These are phyloP conservation scores for Gryllus longicercus DNA, from an alignment of 2,888 invertebrate species.

Conservation along the genomic window DNA sequence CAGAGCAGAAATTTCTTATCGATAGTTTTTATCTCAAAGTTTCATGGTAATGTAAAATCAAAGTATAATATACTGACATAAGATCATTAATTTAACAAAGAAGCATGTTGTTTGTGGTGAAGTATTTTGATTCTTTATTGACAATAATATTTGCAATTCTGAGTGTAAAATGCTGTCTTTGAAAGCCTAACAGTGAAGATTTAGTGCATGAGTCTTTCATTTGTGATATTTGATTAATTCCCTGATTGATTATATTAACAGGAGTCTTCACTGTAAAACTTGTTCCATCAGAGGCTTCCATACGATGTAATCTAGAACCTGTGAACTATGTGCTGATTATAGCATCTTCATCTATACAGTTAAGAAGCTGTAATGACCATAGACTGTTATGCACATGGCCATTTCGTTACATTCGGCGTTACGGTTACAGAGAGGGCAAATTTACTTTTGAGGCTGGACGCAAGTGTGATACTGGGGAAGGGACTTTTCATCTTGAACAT, in stretches of 20 bases:
- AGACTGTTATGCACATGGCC: constrained; percentile 72
- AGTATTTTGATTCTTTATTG: no score
- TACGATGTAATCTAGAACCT: constrained; percentile 68
- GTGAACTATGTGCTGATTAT: constrained; percentile 70
- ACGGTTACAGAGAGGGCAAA: constrained; percentile 81
- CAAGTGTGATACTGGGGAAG: constrained; percentile 82
- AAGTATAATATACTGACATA: not conserved
- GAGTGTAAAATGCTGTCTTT: no score
- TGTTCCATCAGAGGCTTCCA: constrained; percentile 73
- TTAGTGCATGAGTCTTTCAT: no score
- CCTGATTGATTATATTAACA: constrained; percentile 31
- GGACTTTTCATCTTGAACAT: constrained; percentile 75
- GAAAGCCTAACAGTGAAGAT: no score
- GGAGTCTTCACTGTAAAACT: constrained; percentile 76
- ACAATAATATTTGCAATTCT: no score
- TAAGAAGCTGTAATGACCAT: constrained; percentile 63
- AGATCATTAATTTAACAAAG: no score
- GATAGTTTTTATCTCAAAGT: no score
- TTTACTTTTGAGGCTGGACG: constrained; percentile 86
- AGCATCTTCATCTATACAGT: constrained; percentile 70
- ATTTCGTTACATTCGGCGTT: constrained; percentile 75
- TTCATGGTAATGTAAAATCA: not conserved
- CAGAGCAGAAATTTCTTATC: no score
- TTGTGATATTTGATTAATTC: no score
- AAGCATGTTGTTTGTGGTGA: no score